Conservation (phyloP, 2,797 vertebrate genomes). For the Pangasius sanitwongsei region DNA sequence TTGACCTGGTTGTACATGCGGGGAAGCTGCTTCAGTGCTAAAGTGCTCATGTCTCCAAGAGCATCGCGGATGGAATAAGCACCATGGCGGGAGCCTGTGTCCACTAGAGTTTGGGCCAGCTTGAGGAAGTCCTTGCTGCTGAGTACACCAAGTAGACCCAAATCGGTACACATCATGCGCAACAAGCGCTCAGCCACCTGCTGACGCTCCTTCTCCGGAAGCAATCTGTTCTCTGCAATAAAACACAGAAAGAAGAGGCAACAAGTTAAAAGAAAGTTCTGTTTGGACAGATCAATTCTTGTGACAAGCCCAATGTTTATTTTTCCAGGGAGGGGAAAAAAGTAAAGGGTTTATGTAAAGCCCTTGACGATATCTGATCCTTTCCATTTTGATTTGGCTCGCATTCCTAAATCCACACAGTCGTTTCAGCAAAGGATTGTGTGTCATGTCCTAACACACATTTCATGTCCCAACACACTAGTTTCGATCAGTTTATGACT, state of each 20-base stretch:
- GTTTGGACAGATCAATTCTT: neutral
- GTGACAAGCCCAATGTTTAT: neutral
- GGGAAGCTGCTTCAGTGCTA: constrained; percentile 94
- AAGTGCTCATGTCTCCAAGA: constrained; percentile 92
- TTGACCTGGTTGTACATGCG: constrained; percentile 99
- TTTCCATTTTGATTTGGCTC: constrained; percentile 12
- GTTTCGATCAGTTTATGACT: neutral
- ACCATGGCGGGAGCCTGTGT: constrained; percentile 93
- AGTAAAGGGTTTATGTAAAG: neutral
- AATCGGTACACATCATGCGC: constrained; percentile 94
- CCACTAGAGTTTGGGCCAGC: constrained; percentile 95
- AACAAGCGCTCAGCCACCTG: constrained; percentile 94
- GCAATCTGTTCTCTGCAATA: constrained; percentile 80
- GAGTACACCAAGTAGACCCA: constrained; percentile 88
- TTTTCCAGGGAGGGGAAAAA: neutral
- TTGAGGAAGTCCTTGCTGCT: constrained; percentile 97
- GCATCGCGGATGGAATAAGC: constrained; percentile 94
- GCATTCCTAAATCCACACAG: neutral
- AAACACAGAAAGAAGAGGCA: neutral
- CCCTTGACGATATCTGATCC: neutral
- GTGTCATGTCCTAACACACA: neutral
- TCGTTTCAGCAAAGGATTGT: neutral
- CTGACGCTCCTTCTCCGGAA: constrained; percentile 96
- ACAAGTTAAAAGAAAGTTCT: neutral
- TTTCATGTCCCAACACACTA: neutral